Base-by-base conservation (phyloP, 2,113 vertebrate genomes). In the Scomber scombrus region DNA sequence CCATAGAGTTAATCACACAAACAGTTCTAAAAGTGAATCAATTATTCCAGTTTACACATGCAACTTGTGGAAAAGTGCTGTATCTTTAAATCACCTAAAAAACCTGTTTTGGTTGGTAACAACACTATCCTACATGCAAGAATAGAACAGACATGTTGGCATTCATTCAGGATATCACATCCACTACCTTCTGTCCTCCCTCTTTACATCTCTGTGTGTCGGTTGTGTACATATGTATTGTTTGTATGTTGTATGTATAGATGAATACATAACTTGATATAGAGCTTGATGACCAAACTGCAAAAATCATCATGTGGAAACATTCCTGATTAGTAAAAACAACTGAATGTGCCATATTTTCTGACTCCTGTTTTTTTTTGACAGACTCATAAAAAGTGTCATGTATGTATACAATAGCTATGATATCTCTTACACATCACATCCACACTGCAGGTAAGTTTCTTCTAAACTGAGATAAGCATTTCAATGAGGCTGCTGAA, bases 401-500 rank as follows among this genome's bases (percentile, higher is more conserved):
- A 15, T 47, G 7, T 47, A 26, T 0, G 29, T 14, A 8, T 19
- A 64, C 16, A 49, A 19, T 11, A 15, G 57, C 16, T 15, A 15
- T 40, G 18, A 26, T 54, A 15, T 54, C 46, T 81, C 56, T 40
- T 2, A 19, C 16, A 68, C 9, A 3, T 46, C 67, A 65, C 34
- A 11, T 1, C 26, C 8, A 71, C 10, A n/a, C 23, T 45, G 26
- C 26, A 47, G 45, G 57, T 14, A 14, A 19, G 14, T 47, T 78
- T 79, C 50, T 47, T 75, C 45, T 11, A 1, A 73, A 46, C 43
- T 58, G 40, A 56, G 40, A 68, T 34, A 7, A 68, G 62, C 26
- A 71, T 70, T 86, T 43, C 65, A 71, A 67, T 66, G 26, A 75
- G 23, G 40, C 21, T 43, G 21, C 58, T 74, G 52, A n/a, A 54